phyloP scores from a whole-genome alignment of 2,797 vertebrate species.

The Rhinoraja longicauda region DNA sequence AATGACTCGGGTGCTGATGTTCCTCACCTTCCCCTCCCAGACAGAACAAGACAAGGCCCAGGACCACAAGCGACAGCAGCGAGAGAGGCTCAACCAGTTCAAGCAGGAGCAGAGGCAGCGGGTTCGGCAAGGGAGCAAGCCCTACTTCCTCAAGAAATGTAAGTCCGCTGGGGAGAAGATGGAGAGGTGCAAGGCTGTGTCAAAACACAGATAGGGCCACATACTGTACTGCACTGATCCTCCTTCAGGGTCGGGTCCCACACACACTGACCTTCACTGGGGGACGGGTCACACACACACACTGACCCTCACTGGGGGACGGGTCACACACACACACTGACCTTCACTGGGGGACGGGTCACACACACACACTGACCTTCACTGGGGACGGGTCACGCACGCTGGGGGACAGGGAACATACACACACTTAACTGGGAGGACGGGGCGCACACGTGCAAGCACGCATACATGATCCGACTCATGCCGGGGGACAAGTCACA shows the following conservation, averaged over 20 bases:
- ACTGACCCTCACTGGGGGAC: too few species aligned
- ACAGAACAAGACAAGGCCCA: slow-evolving; percentile 75
- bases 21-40: slow-evolving; percentile 52
- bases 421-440: background rate
- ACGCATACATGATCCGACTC: too few species aligned
- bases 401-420: background rate
- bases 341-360: background rate
- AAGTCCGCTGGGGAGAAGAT: slow-evolving; percentile 46
- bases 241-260: too few species aligned
- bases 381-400: background rate
- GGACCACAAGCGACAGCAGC: slow-evolving; percentile 56
- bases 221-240: background rate
- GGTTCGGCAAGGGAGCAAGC: slow-evolving; percentile 70
- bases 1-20: background rate
- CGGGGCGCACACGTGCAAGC: background rate
- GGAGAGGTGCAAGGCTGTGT: too few species aligned
- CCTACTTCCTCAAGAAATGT: slow-evolving; percentile 87
- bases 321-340: too few species aligned
- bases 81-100: slow-evolving; percentile 67
- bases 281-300: background rate
- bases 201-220: too few species aligned
- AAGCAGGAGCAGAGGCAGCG: slow-evolving; percentile 70
- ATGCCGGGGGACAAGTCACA: background rate
- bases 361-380: background rate
- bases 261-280: too few species aligned